Evolutionary conservation across 2,113 vertebrate genomes (phyloP).

Genomic region (Pangasianodon gigas): DNA sequence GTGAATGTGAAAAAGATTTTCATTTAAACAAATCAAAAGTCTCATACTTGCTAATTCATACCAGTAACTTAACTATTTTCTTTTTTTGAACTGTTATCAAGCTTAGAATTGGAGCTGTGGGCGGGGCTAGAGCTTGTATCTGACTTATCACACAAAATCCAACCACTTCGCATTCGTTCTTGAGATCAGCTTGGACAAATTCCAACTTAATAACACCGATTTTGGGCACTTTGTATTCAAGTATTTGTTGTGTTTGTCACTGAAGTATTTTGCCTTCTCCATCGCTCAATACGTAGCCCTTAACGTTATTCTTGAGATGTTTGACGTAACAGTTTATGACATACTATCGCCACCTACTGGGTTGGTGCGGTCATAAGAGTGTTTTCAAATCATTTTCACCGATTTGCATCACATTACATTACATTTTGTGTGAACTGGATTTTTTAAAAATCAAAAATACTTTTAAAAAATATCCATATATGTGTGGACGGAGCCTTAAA

Average conservation of each 20-base stretch:
- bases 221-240: neutral
- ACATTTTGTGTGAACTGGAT: neutral
- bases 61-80: too few species aligned
- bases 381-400: neutral
- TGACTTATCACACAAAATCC: neutral
- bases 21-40: too few species aligned
- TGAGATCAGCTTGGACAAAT: neutral
- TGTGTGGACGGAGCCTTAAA: neutral
- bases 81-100: neutral
- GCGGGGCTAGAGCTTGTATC: neutral
- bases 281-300: neutral
- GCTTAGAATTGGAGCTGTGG: neutral
- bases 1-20: too few species aligned
- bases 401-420: neutral
- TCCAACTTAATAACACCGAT: neutral
- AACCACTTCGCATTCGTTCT: neutral
- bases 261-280: neutral
- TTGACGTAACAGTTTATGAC: neutral
- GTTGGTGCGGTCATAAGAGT: neutral
- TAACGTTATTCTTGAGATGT: neutral
- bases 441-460: neutral
- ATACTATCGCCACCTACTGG: constrained; percentile 1
- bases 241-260: neutral
- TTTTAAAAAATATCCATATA: neutral
- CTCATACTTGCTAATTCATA: neutral